Percentiles rank a stretch among this genome's conserved stretches.
Evolutionary conservation across 2,113 vertebrate species (phyloP).

Genomic region (Myrmecobius fasciatus): DNA sequence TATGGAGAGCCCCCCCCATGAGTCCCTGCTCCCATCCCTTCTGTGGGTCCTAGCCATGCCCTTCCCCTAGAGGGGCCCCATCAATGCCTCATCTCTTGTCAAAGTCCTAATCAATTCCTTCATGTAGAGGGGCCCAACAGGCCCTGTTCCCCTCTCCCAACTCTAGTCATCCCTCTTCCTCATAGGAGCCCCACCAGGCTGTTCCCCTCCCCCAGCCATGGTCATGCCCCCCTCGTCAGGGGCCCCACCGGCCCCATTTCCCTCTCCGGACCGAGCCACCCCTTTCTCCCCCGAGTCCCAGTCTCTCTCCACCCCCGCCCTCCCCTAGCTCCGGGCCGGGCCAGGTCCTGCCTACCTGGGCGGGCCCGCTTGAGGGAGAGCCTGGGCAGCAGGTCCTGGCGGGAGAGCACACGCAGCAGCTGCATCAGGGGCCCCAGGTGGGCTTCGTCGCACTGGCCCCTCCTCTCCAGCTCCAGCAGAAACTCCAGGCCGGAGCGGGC

Average conservation of each 20-base stretch:
- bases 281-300: not conserved
- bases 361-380: constrained; percentile 89
- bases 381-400: constrained; percentile 91
- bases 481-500: constrained; percentile 88
- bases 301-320: too few species aligned
- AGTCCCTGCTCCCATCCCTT: too few species aligned
- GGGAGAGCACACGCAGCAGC: constrained; percentile 90
- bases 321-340: not conserved
- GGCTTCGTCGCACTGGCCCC: constrained; percentile 88
- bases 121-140: too few species aligned
- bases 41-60: too few species aligned
- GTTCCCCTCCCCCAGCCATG: not conserved
- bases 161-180: not conserved
- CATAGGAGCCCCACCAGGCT: not conserved
- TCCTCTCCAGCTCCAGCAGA: constrained; percentile 89
- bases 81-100: too few species aligned
- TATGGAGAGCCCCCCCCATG: too few species aligned
- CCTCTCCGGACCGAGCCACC: too few species aligned
- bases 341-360: constrained; percentile 83
- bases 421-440: constrained; percentile 89
- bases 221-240: not conserved
- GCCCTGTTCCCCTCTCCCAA: not conserved
- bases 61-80: too few species aligned
- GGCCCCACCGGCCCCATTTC: not conserved
- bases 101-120: too few species aligned